phyloP scores from a whole-genome alignment of 92 coral and sea anemone species.

The Diadumene lineata region DNA sequence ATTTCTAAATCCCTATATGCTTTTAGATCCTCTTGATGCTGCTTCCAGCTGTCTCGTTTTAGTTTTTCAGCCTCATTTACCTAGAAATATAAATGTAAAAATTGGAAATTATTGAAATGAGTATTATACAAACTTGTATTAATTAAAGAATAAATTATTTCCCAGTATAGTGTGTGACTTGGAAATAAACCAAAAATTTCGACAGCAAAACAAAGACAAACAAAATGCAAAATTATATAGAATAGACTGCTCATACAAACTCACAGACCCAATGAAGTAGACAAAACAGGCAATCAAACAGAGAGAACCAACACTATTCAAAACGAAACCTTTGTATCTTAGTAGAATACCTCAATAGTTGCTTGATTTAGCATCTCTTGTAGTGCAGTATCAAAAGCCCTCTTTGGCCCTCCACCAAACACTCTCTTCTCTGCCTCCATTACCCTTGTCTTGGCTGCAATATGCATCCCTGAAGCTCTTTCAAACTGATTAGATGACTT shows the following conservation, averaged over 20 bases:
- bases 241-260: too few species aligned
- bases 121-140: neutral
- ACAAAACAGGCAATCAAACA: too few species aligned
- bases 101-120: neutral
- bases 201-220: too few species aligned
- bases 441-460: conserved; percentile 81
- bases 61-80: conserved; percentile 87
- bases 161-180: too few species aligned
- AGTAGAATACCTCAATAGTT: conserved; percentile 95
- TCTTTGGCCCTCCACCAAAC: conserved; percentile 59
- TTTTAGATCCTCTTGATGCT: conserved; percentile 76
- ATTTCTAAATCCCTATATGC: conserved; percentile 62
- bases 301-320: too few species aligned
- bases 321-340: too few species aligned
- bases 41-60: conserved; percentile 78
- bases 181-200: too few species aligned
- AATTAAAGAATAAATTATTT: neutral
- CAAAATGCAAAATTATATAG: too few species aligned
- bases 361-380: conserved; percentile 97
- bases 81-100: conserved; percentile 23
- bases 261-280: too few species aligned
- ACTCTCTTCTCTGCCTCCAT: conserved; percentile 78
- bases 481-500: conserved; percentile 87
- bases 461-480: conserved; percentile 90
- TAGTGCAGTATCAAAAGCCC: conserved; percentile 88